A percentile compares a stretch with the other conserved stretches of the same genome.
Evolutionary conservation across 2,888 invertebrate genomes (phyloP).

Genomic region (Eupsilia transversa): DNA sequence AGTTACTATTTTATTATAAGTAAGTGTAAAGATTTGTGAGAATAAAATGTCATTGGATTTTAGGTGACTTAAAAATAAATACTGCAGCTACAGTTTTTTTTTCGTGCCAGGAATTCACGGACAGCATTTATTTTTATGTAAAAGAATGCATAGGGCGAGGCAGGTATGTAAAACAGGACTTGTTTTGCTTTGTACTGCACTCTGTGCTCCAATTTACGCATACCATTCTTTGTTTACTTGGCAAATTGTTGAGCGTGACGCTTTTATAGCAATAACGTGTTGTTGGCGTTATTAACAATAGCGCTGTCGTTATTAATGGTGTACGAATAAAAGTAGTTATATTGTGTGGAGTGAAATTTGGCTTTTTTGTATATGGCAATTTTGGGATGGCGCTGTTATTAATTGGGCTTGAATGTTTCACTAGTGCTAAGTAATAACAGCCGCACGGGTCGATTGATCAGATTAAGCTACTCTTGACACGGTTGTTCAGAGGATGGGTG

Average conservation of each 20-base stretch:
- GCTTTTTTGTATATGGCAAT: constrained; percentile 2
- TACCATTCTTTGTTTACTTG: constrained; percentile 43
- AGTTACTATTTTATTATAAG: too few species aligned
- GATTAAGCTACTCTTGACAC: neutral
- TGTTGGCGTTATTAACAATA: constrained; percentile 28
- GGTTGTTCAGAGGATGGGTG: neutral
- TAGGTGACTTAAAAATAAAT: neutral
- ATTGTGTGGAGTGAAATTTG: neutral
- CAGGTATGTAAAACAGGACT: constrained; percentile 44
- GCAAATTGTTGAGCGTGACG: constrained; percentile 45
- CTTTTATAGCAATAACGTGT: constrained; percentile 34
- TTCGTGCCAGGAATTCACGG: neutral
- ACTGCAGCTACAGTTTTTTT: neutral
- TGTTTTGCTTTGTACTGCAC: constrained; percentile 28
- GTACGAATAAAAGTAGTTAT: constrained; percentile 20
- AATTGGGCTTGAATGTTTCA: constrained; percentile 1
- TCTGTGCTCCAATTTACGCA: constrained; percentile 51
- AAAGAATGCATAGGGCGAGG: constrained; percentile 7
- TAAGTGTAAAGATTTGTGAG: neutral
- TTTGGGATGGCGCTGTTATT: neutral
- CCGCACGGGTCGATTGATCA: too few species aligned
- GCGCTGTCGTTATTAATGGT: constrained; percentile 28
- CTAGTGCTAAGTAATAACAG: neutral
- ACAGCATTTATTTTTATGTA: constrained; percentile 25
- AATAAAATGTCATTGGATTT: neutral